These are phyloP conservation scores for Spilogale gracilis DNA, from an alignment of 2,113 vertebrate species.

Conservation along the genomic window DNA sequence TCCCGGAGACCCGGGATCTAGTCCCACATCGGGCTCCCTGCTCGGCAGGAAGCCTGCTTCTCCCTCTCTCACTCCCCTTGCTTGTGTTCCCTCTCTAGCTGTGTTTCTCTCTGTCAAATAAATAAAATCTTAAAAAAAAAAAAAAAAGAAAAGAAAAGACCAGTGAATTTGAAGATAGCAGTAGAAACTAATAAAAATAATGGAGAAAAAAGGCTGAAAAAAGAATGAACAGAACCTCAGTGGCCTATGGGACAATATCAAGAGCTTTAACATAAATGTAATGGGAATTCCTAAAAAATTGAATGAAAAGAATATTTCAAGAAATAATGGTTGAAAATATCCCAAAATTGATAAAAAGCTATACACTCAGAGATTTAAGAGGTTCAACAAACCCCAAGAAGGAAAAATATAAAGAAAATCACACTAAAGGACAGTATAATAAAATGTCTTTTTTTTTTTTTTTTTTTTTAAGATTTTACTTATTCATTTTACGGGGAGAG, in stretches of 20 bases:
- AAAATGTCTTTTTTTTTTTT: too few relatives aligned
- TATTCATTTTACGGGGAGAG: too few relatives aligned
- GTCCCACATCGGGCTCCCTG: too few relatives aligned
- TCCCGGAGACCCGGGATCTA: too few relatives aligned
- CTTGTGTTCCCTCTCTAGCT: too few relatives aligned
- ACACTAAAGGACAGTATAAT: neutral
- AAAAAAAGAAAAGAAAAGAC: neutral
- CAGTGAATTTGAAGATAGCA: neutral
- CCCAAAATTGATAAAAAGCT: neutral
- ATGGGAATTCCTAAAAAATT: neutral
- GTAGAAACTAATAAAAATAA: slow-evolving; percentile 35
- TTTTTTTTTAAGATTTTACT: neutral
- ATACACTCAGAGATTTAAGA: slow-evolving; percentile 29
- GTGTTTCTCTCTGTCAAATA: too few relatives aligned
- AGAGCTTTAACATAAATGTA: neutral
- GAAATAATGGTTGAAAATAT: slow-evolving; percentile 31
- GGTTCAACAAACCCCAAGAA: neutral
- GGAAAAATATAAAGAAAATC: slow-evolving; percentile 32
- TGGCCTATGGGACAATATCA: neutral
- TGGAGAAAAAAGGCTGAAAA: neutral
- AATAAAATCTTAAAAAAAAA: too few relatives aligned
- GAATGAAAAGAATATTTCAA: slow-evolving; percentile 3
- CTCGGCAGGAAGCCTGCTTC: too few relatives aligned
- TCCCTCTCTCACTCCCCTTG: too few relatives aligned
- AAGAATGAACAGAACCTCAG: neutral